Conservation (phyloP, 1,140 invertebrate species). For the Lysiphlebus fabarum region DNA sequence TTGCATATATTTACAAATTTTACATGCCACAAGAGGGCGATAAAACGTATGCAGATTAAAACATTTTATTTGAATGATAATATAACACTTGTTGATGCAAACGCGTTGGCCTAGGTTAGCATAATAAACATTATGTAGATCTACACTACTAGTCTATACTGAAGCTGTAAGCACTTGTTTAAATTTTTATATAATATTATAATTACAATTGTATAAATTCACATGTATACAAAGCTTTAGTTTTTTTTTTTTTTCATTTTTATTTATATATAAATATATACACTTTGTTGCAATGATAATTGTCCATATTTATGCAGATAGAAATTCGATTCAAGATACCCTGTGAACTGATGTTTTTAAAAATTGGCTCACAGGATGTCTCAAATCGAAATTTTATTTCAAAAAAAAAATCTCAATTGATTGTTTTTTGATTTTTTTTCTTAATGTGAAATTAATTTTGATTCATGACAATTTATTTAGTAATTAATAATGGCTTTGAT, state of each 20-base stretch:
- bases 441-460: constrained; percentile 39
- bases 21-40: constrained; percentile 50
- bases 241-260: neutral
- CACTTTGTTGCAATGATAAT: constrained; percentile 4
- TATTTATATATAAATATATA: constrained; percentile 4
- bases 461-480: constrained; percentile 7
- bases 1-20: constrained; percentile 35
- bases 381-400: too few relatives aligned
- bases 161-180: constrained; percentile 6
- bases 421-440: too few relatives aligned
- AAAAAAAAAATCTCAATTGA: too few relatives aligned
- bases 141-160: constrained; percentile 26
- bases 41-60: constrained; percentile 58
- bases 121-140: constrained; percentile 57
- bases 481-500: neutral
- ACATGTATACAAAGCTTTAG: neutral
- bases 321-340: too few relatives aligned
- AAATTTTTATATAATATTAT: constrained; percentile 4
- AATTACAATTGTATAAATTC: constrained; percentile 3
- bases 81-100: constrained; percentile 58
- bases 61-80: constrained; percentile 59
- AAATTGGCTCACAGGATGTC: too few relatives aligned
- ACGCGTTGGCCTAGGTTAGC: constrained; percentile 55
- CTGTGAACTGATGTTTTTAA: too few relatives aligned
- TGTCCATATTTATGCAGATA: neutral